Base-by-base conservation (phyloP, 2,888 invertebrate species). In the Aspidapion aeneum region DNA sequence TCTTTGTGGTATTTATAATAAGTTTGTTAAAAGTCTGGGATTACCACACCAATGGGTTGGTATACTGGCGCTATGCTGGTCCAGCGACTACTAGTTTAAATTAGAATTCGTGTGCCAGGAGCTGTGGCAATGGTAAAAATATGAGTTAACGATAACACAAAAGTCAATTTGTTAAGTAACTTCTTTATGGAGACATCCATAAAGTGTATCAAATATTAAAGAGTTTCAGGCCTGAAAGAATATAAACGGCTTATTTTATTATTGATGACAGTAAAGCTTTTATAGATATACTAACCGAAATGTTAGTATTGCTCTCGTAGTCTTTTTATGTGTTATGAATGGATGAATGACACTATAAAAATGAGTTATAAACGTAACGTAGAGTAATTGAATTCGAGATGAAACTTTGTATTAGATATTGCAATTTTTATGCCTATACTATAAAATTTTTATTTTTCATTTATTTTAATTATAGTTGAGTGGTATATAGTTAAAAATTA, bases 231-330 rank as follows among this genome's bases (percentile, higher is more conserved):
- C 61, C 61, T 58, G 59, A 59, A 22, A 55, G 62, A 62, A 64
- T 64, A 62, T 62, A 64, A 62, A 64, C 62, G 61, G 62, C 58
- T 64, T 64, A 64, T 58, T 64, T 64, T 64, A 64, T 64, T 64
- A 64, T 64, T 64, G 64, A 64, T 64, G 56, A 49, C 62, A 64
- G 61, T 64, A 64, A 64, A 64, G 51, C 57, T 64, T 64, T 64
- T 64, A 64, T 64, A 62, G 64, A 59, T 61, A 58, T 60, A n/a
- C n/a, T n/a, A 35, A 18, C 55, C 55, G 55, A 55, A 63, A 60
- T 63, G 63, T 57, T 49, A 57, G 52, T 63, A 61, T 55, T 51
- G 60, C 63, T 57, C 22, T 55, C 35, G 35, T 35, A 35, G 35
- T 35, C 35, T 35, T 35, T 35, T 35, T 35, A 35, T 35, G 35